A percentile compares a stretch with the other conserved stretches of the same genome.
Conservation (phyloP, 2,797 vertebrate genomes). For the Triplophysa bombifrons region DNA sequence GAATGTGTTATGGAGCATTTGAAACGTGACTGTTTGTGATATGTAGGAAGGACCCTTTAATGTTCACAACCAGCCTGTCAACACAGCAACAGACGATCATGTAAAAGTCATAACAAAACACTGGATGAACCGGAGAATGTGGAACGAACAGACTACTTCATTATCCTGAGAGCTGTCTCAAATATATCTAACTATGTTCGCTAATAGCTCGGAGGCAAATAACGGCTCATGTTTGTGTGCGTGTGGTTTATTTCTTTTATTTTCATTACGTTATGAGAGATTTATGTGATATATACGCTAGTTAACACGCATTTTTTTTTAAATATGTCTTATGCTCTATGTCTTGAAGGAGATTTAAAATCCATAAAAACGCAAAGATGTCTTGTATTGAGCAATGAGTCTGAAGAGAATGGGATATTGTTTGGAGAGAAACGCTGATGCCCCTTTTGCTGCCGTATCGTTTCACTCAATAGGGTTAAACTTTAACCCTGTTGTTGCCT, state of each 20-base stretch:
- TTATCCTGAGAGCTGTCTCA: neutral
- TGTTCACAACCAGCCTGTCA: neutral
- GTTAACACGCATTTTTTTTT: neutral
- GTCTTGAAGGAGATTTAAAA: neutral
- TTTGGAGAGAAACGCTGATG: constrained; percentile 82
- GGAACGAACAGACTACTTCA: neutral
- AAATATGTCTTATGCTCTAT: neutral
- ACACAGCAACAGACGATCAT: neutral
- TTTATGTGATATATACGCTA: neutral
- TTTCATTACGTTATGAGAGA: neutral
- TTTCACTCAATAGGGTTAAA: constrained; percentile 84
- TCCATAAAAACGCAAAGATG: neutral
- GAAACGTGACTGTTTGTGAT: too few species aligned
- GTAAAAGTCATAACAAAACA: neutral
- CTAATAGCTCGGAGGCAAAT: neutral
- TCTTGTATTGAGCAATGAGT: constrained; percentile 46
- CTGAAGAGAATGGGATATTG: constrained; percentile 77
- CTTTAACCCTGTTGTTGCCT: constrained; percentile 89
- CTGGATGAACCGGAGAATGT: neutral
- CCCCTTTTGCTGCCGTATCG: constrained; percentile 79
- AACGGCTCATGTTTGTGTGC: neutral
- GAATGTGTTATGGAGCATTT: too few species aligned
- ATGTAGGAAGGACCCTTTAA: neutral
- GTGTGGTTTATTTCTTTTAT: neutral
- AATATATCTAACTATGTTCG: neutral